Base-by-base conservation (phyloP, 2,797 vertebrate genomes). In the Acestrorhynchus altus region DNA sequence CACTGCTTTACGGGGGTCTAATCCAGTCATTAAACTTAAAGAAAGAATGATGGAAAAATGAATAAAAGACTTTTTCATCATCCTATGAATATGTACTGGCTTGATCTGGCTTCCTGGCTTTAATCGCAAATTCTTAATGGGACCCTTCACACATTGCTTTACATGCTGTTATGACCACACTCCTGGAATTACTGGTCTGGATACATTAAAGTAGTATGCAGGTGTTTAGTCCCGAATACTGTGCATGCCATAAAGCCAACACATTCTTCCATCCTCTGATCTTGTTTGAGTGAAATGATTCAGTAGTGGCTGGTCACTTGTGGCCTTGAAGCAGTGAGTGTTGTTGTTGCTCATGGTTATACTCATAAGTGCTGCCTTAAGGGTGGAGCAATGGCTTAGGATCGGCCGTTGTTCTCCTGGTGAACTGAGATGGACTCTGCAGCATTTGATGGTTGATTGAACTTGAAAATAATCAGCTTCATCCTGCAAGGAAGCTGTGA, bases 391-490 rank as follows among this genome's bases (percentile, higher is more conserved):
- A 87, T 46, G 79, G 87, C 86, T 88, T 83, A 83, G 83, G 75
- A 84, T 79, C n/a, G 35, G 49, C 84, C 80, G 89, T 87, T 92
- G 90, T 90, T 93, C 90, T 88, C 57, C 77, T 52, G 72, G 74
- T 71, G 73, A 86, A 83, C 84, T 87, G 78, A 82, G 84, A 85
- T 79, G 79, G 85, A 81, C 79, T 78, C 73, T 68, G 82, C 83
- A 82, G 83, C 72, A 84, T 90, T 92, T 94, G 92, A 94, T 93
- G 92, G 91, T 93, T 92, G 93, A 91, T 90, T 92, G 88, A 91
- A 91, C 86, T 70, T 71, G 18, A 91, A 92, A 92, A 91, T 90
- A 90, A 90, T 91, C 81, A 80, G 77, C 84, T 81, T 73, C 78
- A 83, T 87, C 87, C 87, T 84, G 83, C 69, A 72, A 87, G 84